phyloP scores from a whole-genome alignment of 2,113 vertebrate genomes.

The Scortum barcoo region DNA sequence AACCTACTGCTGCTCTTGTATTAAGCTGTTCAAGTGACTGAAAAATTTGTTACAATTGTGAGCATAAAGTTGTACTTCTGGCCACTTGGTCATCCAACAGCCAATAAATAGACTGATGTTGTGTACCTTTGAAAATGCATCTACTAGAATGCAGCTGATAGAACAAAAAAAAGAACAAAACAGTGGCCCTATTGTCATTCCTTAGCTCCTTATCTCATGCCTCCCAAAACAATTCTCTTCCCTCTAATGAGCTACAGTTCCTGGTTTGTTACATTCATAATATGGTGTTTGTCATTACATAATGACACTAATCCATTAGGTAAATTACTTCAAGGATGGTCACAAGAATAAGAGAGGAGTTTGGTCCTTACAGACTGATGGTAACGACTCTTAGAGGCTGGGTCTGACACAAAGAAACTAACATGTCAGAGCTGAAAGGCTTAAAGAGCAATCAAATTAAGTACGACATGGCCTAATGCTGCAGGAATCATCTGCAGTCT shows the following conservation, averaged over 20 bases:
- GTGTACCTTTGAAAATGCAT: too few relatives aligned
- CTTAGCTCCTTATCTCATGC: constrained; percentile 85
- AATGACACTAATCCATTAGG: constrained; percentile 96
- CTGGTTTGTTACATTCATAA: constrained; percentile 91
- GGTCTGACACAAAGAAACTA: constrained; percentile 83
- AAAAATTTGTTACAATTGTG: too few relatives aligned
- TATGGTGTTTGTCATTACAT: constrained; percentile 89
- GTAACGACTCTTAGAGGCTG: constrained; percentile 85
- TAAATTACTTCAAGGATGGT: constrained; percentile 92
- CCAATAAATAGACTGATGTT: too few relatives aligned
- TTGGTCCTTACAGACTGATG: constrained; percentile 85
- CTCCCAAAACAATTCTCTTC: constrained; percentile 88
- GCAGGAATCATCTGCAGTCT: constrained; percentile 6
- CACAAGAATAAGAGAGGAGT: constrained; percentile 90
- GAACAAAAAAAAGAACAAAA: not conserved
- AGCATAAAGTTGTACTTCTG: too few relatives aligned
- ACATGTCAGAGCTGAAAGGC: constrained; percentile 89
- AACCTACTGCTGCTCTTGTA: too few relatives aligned
- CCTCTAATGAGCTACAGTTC: constrained; percentile 92
- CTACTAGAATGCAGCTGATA: too few relatives aligned
- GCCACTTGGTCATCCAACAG: too few relatives aligned
- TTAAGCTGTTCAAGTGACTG: too few relatives aligned
- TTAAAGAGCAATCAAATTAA: constrained; percentile 70
- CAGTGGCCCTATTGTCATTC: not conserved
- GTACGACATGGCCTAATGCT: constrained; percentile 52